These are phyloP conservation scores for Aldabrachelys gigantea DNA, from an alignment of 2,113 vertebrate genomes.

Conservation along the genomic window DNA sequence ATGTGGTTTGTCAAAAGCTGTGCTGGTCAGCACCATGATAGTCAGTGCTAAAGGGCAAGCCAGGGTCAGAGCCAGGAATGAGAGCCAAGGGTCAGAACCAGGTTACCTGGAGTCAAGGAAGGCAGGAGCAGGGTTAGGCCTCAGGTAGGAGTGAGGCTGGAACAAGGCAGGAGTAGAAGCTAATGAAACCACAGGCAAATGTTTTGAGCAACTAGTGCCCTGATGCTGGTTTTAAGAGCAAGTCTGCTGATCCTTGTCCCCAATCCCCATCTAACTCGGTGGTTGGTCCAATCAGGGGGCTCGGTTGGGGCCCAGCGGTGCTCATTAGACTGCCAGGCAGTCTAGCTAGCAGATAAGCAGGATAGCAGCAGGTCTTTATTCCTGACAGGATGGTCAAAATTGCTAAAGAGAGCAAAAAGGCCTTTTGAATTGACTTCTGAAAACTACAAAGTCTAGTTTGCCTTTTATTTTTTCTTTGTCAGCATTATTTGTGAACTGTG, in stretches of 20 bases:
- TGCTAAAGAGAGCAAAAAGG: not conserved
- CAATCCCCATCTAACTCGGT: not conserved
- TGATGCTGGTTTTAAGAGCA: not conserved
- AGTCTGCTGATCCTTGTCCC: not conserved
- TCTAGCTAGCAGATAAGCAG: not conserved
- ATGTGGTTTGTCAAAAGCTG: not conserved
- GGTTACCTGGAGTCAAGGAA: not conserved
- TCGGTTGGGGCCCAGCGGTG: not conserved
- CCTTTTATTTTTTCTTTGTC: not conserved
- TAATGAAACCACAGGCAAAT: not conserved
- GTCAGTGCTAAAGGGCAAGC: not conserved
- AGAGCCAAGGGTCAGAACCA: not conserved
- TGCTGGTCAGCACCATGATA: not conserved
- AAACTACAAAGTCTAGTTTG: not conserved
- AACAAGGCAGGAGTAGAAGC: not conserved
- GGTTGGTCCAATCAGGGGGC: not conserved
- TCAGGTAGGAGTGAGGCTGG: not conserved
- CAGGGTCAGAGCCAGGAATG: not conserved
- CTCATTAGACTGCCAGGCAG: not conserved
- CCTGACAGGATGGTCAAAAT: not conserved
- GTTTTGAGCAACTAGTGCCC: not conserved
- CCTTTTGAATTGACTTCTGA: not conserved
- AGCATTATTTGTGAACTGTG: not conserved
- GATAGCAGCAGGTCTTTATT: not conserved
- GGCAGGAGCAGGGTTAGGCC: not conserved